A percentile compares a stretch with the other conserved stretches of the same genome.
phyloP scores from a whole-genome alignment of 2,797 vertebrate species.

The Gymnocypris eckloni region DNA sequence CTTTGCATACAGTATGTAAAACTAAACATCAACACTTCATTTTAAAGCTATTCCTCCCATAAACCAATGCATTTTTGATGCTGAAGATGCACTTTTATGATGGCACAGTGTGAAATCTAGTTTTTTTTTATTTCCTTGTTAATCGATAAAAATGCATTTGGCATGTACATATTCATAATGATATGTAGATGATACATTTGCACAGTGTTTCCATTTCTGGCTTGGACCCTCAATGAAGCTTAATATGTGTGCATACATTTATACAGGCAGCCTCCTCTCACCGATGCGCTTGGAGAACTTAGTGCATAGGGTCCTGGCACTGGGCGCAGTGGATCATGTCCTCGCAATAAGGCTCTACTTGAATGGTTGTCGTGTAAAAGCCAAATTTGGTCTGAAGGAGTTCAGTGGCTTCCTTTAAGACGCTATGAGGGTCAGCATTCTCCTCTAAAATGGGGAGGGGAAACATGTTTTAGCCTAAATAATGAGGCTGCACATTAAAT shows the following conservation, averaged over 20 bases:
- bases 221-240: slow-evolving; percentile 45
- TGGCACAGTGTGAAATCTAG: slow-evolving; percentile 15
- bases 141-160: slow-evolving; percentile 12
- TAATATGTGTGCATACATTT: slow-evolving; percentile 49
- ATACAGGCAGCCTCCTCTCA: slow-evolving; percentile 32
- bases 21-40: slow-evolving; percentile 8
- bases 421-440: slow-evolving; percentile 77
- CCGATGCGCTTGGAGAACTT: slow-evolving; percentile 57
- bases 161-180: slow-evolving; percentile 8
- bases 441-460: slow-evolving; percentile 76
- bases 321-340: slow-evolving; percentile 85
- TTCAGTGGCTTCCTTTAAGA: slow-evolving; percentile 86
- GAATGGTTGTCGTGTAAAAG: slow-evolving; percentile 88
- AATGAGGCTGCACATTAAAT: neutral
- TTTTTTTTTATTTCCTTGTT: neutral
- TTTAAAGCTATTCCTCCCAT: slow-evolving; percentile 18
- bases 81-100: slow-evolving; percentile 3
- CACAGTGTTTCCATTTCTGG: slow-evolving; percentile 56
- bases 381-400: slow-evolving; percentile 88
- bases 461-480: neutral
- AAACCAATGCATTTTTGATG: neutral
- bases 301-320: slow-evolving; percentile 87
- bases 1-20: slow-evolving; percentile 6
- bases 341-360: slow-evolving; percentile 87
- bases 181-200: slow-evolving; percentile 46